Conservation (phyloP, 2,888 invertebrate genomes). For the Euzetes globulus region DNA sequence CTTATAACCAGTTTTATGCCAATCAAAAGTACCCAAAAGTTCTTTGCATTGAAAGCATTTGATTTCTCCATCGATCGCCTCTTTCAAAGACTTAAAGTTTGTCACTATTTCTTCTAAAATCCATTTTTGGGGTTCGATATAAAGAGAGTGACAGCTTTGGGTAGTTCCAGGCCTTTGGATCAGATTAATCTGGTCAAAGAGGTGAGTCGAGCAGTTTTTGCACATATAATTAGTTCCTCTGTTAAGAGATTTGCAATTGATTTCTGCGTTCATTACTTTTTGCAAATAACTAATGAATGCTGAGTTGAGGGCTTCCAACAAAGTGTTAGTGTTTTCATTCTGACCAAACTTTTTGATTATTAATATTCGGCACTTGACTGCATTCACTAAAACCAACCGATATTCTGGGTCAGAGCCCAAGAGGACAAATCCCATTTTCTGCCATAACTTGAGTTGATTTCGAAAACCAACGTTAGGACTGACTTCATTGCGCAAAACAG, state of each 20-base stretch:
- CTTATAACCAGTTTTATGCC: neutral
- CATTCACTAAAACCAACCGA: neutral
- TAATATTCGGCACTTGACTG: neutral
- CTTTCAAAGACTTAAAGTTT: neutral
- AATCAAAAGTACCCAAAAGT: neutral
- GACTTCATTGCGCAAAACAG: neutral
- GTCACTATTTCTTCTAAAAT: neutral
- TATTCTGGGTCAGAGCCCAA: neutral
- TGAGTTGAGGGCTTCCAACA: neutral
- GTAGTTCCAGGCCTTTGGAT: neutral
- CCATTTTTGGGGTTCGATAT: constrained; percentile 1
- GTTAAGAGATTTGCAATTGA: neutral
- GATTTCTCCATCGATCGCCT: neutral
- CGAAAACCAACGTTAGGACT: neutral
- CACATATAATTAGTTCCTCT: neutral
- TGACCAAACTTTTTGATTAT: neutral
- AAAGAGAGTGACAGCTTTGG: neutral
- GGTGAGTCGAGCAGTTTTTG: neutral
- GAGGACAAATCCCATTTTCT: neutral
- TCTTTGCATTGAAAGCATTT: neutral
- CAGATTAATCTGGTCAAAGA: neutral
- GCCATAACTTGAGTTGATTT: neutral
- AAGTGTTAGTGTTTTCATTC: neutral
- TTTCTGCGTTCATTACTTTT: neutral
- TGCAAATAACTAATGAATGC: neutral